Percentiles rank a stretch among this genome's conserved stretches.
Conservation (phyloP, 2,797 vertebrate genomes). For the Babyrousa celebensis region DNA sequence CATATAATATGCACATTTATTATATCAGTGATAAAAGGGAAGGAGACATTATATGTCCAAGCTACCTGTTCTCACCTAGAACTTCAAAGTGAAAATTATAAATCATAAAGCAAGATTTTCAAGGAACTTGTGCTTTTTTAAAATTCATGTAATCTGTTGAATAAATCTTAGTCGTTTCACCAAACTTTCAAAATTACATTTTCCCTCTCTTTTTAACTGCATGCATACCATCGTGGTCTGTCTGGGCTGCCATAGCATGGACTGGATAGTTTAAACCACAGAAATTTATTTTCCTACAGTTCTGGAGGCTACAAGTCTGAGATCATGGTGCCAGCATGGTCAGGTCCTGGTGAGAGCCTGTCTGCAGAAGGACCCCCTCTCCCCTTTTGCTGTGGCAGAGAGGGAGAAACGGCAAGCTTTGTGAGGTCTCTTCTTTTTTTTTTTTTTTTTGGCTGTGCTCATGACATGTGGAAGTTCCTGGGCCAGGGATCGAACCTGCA, state of each 20-base stretch:
- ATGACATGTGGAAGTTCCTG: no score
- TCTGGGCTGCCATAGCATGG: background rate
- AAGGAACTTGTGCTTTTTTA: conserved; percentile 17
- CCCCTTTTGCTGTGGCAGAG: background rate
- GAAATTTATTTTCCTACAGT: background rate
- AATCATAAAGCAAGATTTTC: conserved; percentile 20
- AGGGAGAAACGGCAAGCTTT: background rate
- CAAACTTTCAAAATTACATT: conserved; percentile 7
- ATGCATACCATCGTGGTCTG: background rate
- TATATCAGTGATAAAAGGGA: background rate
- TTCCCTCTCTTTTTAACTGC: background rate
- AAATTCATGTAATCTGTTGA: conserved; percentile 51
- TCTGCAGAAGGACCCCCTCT: background rate
- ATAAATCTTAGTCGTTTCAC: conserved; percentile 40
- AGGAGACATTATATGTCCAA: background rate
- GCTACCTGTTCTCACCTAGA: background rate
- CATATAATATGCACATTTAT: background rate
- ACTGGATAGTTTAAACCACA: background rate
- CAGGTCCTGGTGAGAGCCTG: background rate
- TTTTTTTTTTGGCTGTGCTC: background rate
- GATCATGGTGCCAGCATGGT: background rate
- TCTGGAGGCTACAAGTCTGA: background rate
- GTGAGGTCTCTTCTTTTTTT: background rate
- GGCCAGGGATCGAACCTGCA: no score
- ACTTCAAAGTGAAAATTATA: conserved; percentile 28